These are phyloP conservation scores for Pentalonia nigronervosa DNA, from an alignment of 1,140 invertebrate genomes.

Conservation along the genomic window DNA sequence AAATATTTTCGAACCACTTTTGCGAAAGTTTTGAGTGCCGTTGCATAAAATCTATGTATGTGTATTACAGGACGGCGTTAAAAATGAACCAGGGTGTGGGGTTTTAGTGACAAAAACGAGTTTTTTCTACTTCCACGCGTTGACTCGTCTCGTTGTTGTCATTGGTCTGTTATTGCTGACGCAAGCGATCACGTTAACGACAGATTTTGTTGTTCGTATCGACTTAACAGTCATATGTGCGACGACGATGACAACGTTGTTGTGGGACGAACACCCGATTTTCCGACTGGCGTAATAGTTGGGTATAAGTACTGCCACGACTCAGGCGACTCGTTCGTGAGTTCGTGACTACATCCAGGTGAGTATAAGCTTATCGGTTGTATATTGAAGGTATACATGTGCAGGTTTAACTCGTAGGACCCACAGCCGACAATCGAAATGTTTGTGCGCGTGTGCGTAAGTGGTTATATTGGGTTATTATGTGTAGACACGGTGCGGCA, in stretches of 20 bases:
- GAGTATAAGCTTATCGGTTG: neutral
- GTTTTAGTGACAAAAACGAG: neutral
- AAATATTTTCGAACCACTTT: neutral
- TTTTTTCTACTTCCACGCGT: neutral
- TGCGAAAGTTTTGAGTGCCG: neutral
- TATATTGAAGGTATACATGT: neutral
- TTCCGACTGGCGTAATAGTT: neutral
- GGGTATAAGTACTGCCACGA: neutral
- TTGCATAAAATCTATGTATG: neutral
- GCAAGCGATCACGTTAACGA: neutral
- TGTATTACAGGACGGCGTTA: neutral
- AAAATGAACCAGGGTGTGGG: neutral
- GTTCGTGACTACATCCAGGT: neutral
- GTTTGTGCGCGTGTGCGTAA: neutral
- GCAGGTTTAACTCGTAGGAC: neutral
- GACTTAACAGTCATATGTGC: neutral
- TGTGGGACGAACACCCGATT: neutral
- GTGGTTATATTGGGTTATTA: constrained; percentile 29
- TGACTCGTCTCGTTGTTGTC: neutral
- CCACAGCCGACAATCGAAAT: neutral
- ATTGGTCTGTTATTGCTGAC: neutral
- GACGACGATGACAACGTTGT: neutral
- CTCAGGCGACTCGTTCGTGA: neutral
- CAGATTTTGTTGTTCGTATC: neutral
- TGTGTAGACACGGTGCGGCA: neutral